Conservation (phyloP, 35 echinoderm and acorn worm genomes). For the Lytechinus variegatus region DNA sequence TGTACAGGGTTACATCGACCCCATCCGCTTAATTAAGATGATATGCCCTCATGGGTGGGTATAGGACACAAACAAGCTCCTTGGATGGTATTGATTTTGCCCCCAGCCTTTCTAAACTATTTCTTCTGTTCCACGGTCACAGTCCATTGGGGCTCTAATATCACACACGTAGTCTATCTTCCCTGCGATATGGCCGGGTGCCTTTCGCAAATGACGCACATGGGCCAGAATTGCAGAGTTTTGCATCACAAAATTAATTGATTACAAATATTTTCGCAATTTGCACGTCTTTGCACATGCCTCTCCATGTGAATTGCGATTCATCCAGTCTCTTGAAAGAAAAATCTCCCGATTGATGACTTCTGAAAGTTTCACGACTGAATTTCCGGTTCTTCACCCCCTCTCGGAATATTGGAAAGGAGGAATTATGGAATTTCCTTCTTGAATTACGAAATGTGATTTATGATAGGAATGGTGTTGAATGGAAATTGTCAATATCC, state of each 20-base stretch:
- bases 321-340: no score
- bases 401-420: not conserved
- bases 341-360: no score
- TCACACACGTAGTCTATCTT: not conserved
- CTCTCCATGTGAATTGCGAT: no score
- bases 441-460: not conserved
- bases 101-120: not conserved
- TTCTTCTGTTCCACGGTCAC: not conserved
- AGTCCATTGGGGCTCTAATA: not conserved
- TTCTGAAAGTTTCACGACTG: no score
- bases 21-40: not conserved
- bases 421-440: not conserved
- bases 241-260: no score
- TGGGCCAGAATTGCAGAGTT: no score
- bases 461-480: not conserved
- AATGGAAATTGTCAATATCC: conserved; percentile 19
- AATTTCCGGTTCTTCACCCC: no score
- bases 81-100: not conserved
- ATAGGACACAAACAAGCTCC: not conserved
- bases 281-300: no score
- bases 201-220: no score
- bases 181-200: no score
- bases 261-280: no score
- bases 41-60: not conserved
- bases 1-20: not conserved